A percentile compares a stretch with the other conserved stretches of the same genome.
Evolutionary conservation across 2,113 vertebrate genomes (phyloP).

Genomic region (Accipiter virgatus): DNA sequence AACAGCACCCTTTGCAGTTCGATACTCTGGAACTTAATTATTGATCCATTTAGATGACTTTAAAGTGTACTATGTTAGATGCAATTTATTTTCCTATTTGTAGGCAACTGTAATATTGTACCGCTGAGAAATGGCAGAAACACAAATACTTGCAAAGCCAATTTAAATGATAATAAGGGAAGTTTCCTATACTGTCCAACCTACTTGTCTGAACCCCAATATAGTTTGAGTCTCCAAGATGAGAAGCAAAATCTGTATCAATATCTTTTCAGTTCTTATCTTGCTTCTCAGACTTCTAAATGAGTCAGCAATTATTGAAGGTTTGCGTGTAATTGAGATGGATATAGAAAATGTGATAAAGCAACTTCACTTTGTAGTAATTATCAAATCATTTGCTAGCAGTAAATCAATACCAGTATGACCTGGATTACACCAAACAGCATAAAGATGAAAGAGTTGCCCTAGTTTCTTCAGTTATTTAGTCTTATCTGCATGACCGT

Average conservation of each 20-base stretch:
- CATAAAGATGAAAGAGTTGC: neutral
- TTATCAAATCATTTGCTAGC: neutral
- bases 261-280: neutral
- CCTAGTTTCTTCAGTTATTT: neutral
- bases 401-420: neutral
- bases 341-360: neutral
- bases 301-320: neutral
- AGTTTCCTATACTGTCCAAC: neutral
- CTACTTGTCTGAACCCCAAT: neutral
- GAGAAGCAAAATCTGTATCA: neutral
- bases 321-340: neutral
- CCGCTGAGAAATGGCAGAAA: neutral
- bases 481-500: neutral
- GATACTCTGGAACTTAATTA: neutral
- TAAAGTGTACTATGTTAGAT: neutral
- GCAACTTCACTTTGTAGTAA: neutral
- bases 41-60: neutral
- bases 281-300: neutral
- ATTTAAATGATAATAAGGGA: neutral
- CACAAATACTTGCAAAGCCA: neutral
- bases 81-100: neutral
- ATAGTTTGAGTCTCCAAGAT: neutral
- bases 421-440: neutral
- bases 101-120: neutral
- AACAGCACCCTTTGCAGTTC: neutral